Conservation (phyloP, 1,140 invertebrate genomes). For the Drosophila prosaltans region DNA sequence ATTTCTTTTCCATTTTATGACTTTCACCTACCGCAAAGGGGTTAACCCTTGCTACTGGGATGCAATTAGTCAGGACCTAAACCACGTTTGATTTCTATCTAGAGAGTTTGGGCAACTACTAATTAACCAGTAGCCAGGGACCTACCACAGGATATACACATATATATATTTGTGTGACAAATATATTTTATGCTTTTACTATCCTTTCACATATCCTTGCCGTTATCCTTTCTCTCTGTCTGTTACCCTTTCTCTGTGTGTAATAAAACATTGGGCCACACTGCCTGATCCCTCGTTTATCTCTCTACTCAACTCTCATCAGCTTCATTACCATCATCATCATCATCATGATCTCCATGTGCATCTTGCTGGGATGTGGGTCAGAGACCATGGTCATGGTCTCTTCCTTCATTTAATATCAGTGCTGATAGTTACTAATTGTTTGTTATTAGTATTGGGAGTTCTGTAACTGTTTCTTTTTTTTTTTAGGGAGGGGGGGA, state of each 20-base stretch:
- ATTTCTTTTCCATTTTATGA: slow-evolving; percentile 47
- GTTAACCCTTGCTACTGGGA: slow-evolving; percentile 58
- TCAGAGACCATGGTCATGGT: slow-evolving; percentile 30
- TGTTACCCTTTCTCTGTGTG: not conserved
- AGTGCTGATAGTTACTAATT: slow-evolving; percentile 74
- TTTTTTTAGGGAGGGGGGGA: not conserved
- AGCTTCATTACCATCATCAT: not conserved
- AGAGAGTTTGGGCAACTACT: slow-evolving; percentile 22
- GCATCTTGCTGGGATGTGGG: slow-evolving; percentile 46
- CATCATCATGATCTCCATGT: slow-evolving; percentile 22
- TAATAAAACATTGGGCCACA: not conserved
- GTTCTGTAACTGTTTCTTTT: slow-evolving; percentile 64
- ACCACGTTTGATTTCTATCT: slow-evolving; percentile 15
- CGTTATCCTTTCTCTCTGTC: not conserved
- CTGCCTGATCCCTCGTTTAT: not conserved
- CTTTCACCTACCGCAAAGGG: slow-evolving; percentile 73
- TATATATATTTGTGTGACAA: too few species aligned
- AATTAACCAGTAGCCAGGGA: slow-evolving; percentile 43
- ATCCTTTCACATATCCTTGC: not conserved
- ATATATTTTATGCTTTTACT: not conserved
- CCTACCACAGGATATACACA: slow-evolving; percentile 29
- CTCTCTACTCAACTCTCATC: not conserved
- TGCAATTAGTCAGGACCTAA: slow-evolving; percentile 41
- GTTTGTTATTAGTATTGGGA: slow-evolving; percentile 67
- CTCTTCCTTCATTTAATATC: slow-evolving; percentile 46